phyloP scores from a whole-genome alignment of 1,140 invertebrate genomes.

The Saccostrea glomerata region DNA sequence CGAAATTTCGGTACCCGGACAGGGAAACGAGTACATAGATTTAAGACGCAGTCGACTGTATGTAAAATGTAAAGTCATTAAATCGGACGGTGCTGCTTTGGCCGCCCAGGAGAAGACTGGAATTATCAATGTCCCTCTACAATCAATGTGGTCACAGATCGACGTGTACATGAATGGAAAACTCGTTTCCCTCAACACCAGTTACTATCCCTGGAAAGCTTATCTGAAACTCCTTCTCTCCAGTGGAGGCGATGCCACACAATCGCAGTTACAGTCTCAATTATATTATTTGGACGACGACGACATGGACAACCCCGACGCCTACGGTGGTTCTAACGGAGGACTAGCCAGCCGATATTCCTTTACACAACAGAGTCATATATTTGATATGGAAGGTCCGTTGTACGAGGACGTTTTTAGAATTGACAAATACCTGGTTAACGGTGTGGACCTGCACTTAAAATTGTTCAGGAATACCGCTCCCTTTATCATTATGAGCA shows the following conservation, averaged over 20 bases:
- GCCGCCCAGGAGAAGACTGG: slow-evolving; percentile 44
- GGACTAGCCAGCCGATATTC: slow-evolving; percentile 36
- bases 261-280: slow-evolving; percentile 42
- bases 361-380: slow-evolving; percentile 41
- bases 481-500: slow-evolving; percentile 42
- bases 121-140: slow-evolving; percentile 50
- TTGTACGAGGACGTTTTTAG: slow-evolving; percentile 31
- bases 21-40: slow-evolving; percentile 51
- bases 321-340: slow-evolving; percentile 14
- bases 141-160: slow-evolving; percentile 52
- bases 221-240: slow-evolving; percentile 47
- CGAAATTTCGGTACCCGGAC: slow-evolving; percentile 49
- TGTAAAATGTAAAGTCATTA: slow-evolving; percentile 46
- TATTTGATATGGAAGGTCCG: slow-evolving; percentile 45
- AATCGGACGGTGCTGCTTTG: slow-evolving; percentile 47
- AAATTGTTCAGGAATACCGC: slow-evolving; percentile 33
- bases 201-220: slow-evolving; percentile 51
- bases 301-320: slow-evolving; percentile 19
- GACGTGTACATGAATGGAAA: slow-evolving; percentile 55
- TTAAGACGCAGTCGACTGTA: slow-evolving; percentile 43
- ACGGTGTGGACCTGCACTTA: slow-evolving; percentile 43
- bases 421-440: slow-evolving; percentile 45
- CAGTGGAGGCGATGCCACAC: background rate
- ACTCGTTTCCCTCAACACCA: slow-evolving; percentile 52
- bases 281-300: slow-evolving; percentile 30